Conservation (phyloP, 2,797 vertebrate genomes). For the Apodemus agrarius region DNA sequence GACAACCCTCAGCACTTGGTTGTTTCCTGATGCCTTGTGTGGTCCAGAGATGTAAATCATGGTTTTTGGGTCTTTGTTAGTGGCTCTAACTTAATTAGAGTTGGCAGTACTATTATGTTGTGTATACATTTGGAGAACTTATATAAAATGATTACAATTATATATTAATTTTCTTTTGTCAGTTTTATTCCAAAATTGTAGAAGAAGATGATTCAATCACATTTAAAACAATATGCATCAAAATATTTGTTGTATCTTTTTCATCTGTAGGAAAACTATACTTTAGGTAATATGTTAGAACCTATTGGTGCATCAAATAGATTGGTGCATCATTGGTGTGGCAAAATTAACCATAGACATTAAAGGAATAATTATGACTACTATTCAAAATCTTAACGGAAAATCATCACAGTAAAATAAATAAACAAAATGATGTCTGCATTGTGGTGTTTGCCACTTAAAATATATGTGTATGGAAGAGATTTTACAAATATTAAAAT, state of each 20-base stretch:
- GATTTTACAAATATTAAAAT: constrained; percentile 12
- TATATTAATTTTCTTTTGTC: background rate
- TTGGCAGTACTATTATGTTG: background rate
- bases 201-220: background rate
- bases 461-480: background rate
- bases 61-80: background rate
- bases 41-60: background rate
- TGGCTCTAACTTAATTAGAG: background rate
- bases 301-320: background rate
- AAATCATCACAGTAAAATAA: background rate
- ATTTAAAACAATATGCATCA: background rate
- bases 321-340: background rate
- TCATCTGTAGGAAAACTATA: background rate
- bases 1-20: background rate
- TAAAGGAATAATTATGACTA: background rate
- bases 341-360: background rate
- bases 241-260: background rate
- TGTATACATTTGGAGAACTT: background rate
- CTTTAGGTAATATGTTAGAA: background rate
- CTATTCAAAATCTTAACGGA: background rate
- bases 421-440: background rate
- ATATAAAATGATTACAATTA: background rate
- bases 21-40: background rate
- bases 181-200: constrained; percentile 31
- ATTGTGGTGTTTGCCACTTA: background rate